phyloP scores from a whole-genome alignment of 2,888 invertebrate genomes.

The Tromatobia lineatoria region DNA sequence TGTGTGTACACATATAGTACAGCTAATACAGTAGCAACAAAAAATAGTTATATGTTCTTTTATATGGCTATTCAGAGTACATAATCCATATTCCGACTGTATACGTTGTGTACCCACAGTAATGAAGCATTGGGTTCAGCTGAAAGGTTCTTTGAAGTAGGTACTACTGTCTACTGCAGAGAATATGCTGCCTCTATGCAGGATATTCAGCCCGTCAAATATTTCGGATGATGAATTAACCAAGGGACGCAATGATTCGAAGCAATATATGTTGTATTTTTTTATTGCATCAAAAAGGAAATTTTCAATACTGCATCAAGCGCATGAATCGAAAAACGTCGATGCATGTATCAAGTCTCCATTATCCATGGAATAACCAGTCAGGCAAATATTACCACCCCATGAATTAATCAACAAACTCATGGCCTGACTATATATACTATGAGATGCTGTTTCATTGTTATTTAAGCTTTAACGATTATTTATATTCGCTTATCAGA shows the following conservation, averaged over 20 bases:
- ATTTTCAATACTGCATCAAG: no score
- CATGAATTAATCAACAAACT: neutral
- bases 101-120: neutral
- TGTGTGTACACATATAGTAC: no score
- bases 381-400: neutral
- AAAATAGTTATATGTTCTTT: no score
- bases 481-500: constrained; percentile 3
- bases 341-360: no score
- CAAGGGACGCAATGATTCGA: neutral
- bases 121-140: neutral
- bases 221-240: neutral
- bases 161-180: neutral
- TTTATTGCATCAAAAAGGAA: no score
- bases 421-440: neutral
- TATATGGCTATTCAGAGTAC: neutral
- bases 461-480: neutral
- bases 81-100: neutral
- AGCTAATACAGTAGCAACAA: no score
- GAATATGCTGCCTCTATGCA: neutral
- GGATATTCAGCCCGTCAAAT: neutral
- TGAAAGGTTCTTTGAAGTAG: constrained; percentile 3
- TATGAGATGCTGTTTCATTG: neutral
- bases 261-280: no score
- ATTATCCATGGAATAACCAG: no score
- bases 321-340: no score